Base-by-base conservation (phyloP, 2,888 invertebrate species). In the Eilema sororculum region DNA sequence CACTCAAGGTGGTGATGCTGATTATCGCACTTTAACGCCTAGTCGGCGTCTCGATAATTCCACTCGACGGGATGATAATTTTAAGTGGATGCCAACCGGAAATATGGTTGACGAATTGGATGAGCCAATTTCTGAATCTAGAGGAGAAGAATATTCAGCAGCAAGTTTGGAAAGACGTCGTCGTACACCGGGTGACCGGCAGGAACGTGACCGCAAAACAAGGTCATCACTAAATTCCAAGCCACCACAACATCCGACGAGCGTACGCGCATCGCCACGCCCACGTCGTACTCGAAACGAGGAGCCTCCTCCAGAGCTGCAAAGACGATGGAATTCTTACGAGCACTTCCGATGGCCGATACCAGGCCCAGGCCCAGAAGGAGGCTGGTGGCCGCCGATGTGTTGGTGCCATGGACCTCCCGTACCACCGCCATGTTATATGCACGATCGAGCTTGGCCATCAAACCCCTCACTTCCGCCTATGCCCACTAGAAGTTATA, bases 11-110 rank as follows among this genome's bases (percentile, higher is more conserved):
- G 96, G 96, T 86, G 96, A 96, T 85, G 95, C 95, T 79, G 96
- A 97, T 86, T 97, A 97, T 88, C 91, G 90, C 57, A 95, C 95
- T 24, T 81, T 94, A 76, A 95, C 95, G 33, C 95, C 95, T 22
- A 91, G 86, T 74, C 89, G 88, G 78, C 89, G 92, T 56, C 81
- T 91, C 56, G 96, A 96, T 87, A 95, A 96, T 85, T 96, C 96
- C 62, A 96, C 96, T 16, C 93, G 96, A 73, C 96, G 97, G 86
- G 96, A 96, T 88, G 96, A 96, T 87, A 96, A 96, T 89, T 97
- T 97, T 89, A 96, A 96, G 91, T 97, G 97, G 97, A 95, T 97
- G 89, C 95, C 95, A 12, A 89, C 90, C 20, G 91, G 84, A 72
- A 92, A 89, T 72, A 88, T 91, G 83, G 90, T 90, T 70, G 91